Evolutionary conservation across 1,140 invertebrate genomes (phyloP).

Genomic region (Apocrypta bakeri): DNA sequence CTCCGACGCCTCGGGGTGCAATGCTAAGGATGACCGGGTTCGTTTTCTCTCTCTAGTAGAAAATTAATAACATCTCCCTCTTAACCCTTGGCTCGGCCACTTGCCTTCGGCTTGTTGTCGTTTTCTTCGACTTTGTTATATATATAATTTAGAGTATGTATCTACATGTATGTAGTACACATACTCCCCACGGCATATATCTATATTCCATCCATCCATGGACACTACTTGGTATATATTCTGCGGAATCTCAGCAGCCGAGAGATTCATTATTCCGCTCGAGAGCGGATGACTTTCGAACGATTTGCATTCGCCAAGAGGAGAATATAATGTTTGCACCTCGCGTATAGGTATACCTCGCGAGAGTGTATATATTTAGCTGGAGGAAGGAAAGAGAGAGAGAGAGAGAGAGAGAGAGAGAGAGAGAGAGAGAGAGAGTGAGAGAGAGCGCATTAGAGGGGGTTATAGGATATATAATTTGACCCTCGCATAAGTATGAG

Average conservation of each 20-base stretch:
- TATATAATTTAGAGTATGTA: conserved; percentile 9
- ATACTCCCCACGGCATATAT: neutral
- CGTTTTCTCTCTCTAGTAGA: conserved; percentile 51
- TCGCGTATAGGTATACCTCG: conserved; percentile 2
- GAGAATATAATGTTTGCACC: conserved; percentile 40
- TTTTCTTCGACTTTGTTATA: conserved; percentile 35
- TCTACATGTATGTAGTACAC: neutral
- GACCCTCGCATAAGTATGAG: conserved; percentile 33
- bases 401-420: neutral
- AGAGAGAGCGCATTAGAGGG: neutral
- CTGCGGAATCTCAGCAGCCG: neutral
- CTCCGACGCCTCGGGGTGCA: conserved; percentile 58
- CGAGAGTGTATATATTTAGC: conserved; percentile 1
- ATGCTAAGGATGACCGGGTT: conserved; percentile 68
- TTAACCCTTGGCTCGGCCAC: conserved; percentile 33
- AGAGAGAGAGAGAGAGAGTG: neutral
- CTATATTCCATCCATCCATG: neutral
- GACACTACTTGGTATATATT: neutral
- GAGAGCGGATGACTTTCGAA: conserved; percentile 10
- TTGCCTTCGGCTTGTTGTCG: conserved; percentile 46
- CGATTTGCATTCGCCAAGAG: conserved; percentile 30
- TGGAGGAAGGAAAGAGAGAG: neutral
- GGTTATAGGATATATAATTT: conserved; percentile 43
- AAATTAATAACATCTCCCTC: conserved; percentile 68
- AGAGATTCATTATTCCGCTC: conserved; percentile 16